Evolutionary conservation across 2,797 vertebrate genomes (phyloP).

Genomic region (Gymnodraco acuticeps): DNA sequence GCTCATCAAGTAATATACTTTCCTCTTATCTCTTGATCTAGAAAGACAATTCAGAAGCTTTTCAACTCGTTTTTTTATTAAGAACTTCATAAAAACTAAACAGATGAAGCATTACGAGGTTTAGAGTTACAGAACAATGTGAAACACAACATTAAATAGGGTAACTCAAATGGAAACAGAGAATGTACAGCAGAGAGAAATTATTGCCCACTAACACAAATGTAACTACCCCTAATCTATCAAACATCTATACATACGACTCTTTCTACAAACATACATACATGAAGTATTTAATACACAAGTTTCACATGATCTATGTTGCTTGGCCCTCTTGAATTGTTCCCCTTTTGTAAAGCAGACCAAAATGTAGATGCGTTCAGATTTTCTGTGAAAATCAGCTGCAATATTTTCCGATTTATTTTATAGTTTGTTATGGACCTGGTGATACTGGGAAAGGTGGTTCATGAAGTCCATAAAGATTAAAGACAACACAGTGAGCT

Average conservation of each 20-base stretch:
- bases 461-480: slow-evolving; percentile 39
- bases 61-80: slow-evolving; percentile 71
- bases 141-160: slow-evolving; percentile 77
- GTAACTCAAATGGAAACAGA: slow-evolving; percentile 55
- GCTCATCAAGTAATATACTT: background rate
- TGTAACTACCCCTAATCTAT: slow-evolving; percentile 64
- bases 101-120: slow-evolving; percentile 42
- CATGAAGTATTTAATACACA: slow-evolving; percentile 57
- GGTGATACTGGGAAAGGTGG: background rate
- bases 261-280: slow-evolving; percentile 68
- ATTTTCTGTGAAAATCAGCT: slow-evolving; percentile 33
- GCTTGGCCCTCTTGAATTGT: slow-evolving; percentile 19
- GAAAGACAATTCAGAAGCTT: slow-evolving; percentile 21
- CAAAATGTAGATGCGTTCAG: slow-evolving; percentile 29
- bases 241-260: slow-evolving; percentile 74
- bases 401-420: slow-evolving; percentile 14
- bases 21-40: background rate
- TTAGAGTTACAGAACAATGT: slow-evolving; percentile 55
- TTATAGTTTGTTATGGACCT: slow-evolving; percentile 9
- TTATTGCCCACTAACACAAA: slow-evolving; percentile 48
- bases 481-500: slow-evolving; percentile 18
- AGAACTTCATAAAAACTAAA: slow-evolving; percentile 69
- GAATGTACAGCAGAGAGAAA: slow-evolving; percentile 77
- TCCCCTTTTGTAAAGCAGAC: slow-evolving; percentile 26
- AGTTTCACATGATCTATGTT: slow-evolving; percentile 56